Evolutionary conservation across 2,888 invertebrate species (phyloP).

Genomic region (Pemphredon lugubris): DNA sequence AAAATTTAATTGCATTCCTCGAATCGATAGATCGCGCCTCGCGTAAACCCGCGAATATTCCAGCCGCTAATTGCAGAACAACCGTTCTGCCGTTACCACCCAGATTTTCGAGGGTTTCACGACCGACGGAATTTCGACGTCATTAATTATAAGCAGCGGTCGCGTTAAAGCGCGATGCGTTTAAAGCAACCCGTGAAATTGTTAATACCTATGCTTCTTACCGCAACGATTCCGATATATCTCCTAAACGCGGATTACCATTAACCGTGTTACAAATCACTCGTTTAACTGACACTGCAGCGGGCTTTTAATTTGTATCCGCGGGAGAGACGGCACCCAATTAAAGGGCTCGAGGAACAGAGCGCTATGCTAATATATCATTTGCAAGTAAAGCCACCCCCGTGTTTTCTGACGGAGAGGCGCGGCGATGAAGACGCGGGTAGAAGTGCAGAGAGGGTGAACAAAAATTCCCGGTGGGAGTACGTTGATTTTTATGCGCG

Average conservation of each 20-base stretch:
- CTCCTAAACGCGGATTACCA: constrained; percentile 17
- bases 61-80: constrained; percentile 48
- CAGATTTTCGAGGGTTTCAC: too few species aligned
- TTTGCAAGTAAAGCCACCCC: constrained; percentile 14
- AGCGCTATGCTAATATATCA: constrained; percentile 41
- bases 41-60: constrained; percentile 33
- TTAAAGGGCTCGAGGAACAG: constrained; percentile 30
- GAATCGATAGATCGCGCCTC: constrained; percentile 33
- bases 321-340: constrained; percentile 1
- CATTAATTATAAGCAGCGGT: constrained; percentile 41
- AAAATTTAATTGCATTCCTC: constrained; percentile 55
- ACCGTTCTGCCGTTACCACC: constrained; percentile 14
- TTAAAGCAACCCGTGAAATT: constrained; percentile 23
- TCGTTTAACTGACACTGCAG: constrained; percentile 11
- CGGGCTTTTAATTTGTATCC: constrained; percentile 10
- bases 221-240: constrained; percentile 37
- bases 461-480: too few species aligned
- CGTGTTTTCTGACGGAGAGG: constrained; percentile 7
- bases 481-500: too few species aligned
- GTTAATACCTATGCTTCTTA: constrained; percentile 28
- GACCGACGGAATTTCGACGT: constrained; percentile 28
- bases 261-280: constrained; percentile 34
- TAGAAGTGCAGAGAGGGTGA: constrained; percentile 3
- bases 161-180: constrained; percentile 22
- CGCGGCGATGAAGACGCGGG: background rate